A percentile compares a stretch with the other conserved stretches of the same genome.
phyloP scores from a whole-genome alignment of 2,888 invertebrate genomes.

The Apamea monoglypha region DNA sequence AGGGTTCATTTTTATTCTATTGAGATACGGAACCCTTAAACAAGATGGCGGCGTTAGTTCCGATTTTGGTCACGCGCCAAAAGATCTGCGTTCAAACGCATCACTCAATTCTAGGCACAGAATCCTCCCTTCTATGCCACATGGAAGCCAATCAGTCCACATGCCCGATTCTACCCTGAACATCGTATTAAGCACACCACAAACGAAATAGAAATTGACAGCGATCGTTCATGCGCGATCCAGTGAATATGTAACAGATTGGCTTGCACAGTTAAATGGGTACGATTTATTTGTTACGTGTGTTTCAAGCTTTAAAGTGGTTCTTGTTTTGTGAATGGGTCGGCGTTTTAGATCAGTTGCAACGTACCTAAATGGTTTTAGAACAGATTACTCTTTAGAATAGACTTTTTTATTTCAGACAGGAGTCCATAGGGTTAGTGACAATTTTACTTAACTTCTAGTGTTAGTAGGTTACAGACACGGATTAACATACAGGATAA shows the following conservation, averaged over 20 bases:
- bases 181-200: slow-evolving; percentile 3
- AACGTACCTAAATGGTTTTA: background rate
- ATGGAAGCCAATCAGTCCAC: slow-evolving; percentile 24
- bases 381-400: background rate
- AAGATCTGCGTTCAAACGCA: background rate
- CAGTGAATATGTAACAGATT: slow-evolving; percentile 37
- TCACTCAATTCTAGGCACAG: background rate
- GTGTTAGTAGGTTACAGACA: no score
- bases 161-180: background rate
- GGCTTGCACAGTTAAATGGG: slow-evolving; percentile 22
- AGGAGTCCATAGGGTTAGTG: no score
- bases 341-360: background rate
- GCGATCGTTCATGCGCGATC: slow-evolving; percentile 21
- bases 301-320: slow-evolving; percentile 4
- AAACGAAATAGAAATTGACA: slow-evolving; percentile 41
- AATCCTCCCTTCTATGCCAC: background rate
- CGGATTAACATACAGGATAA: no score
- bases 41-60: background rate
- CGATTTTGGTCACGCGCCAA: no score
- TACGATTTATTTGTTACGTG: slow-evolving; percentile 15
- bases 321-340: background rate
- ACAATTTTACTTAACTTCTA: no score
- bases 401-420: no score
- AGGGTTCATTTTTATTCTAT: no score
- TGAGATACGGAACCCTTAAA: background rate